These are phyloP conservation scores for Malurus melanocephalus DNA, from an alignment of 2,113 vertebrate genomes.

Conservation along the genomic window DNA sequence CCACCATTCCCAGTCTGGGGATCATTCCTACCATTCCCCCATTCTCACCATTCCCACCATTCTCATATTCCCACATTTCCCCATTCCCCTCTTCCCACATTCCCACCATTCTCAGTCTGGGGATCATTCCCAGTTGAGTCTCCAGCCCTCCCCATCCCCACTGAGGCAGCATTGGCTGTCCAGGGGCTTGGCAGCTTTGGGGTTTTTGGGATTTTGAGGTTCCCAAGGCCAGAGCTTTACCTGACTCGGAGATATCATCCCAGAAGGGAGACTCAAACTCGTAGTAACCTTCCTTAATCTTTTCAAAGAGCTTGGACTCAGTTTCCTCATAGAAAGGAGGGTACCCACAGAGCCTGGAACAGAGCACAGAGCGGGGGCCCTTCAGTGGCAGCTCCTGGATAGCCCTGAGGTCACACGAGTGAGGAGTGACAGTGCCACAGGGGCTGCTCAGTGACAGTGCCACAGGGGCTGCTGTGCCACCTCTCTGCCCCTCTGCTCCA, in stretches of 20 bases:
- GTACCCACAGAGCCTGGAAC: constrained; percentile 87
- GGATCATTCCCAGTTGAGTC: too few species aligned
- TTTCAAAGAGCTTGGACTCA: constrained; percentile 87
- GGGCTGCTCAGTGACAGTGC: too few species aligned
- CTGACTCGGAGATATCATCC: constrained; percentile 92
- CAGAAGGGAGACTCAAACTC: constrained; percentile 93
- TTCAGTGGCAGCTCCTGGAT: neutral
- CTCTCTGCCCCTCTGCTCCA: neutral
- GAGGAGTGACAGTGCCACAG: neutral
- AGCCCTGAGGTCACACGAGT: rapidly evolving
- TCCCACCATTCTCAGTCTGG: too few species aligned
- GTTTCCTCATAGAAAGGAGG: constrained; percentile 94
- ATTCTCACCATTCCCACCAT: too few species aligned
- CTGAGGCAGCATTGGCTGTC: rapidly evolving
- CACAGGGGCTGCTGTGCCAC: neutral
- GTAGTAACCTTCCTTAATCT: constrained; percentile 90
- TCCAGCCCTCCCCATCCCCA: neutral
- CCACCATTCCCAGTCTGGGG: too few species aligned
- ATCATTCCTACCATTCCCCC: too few species aligned
- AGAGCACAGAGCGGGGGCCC: neutral
- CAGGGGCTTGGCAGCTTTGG: neutral
- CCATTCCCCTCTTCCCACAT: too few species aligned
- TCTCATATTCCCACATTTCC: too few species aligned
- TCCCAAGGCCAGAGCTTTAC: constrained; percentile 35
- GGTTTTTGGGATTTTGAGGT: neutral